Evolutionary conservation across 2,797 vertebrate genomes (phyloP).

Genomic region (Paguma larvata): DNA sequence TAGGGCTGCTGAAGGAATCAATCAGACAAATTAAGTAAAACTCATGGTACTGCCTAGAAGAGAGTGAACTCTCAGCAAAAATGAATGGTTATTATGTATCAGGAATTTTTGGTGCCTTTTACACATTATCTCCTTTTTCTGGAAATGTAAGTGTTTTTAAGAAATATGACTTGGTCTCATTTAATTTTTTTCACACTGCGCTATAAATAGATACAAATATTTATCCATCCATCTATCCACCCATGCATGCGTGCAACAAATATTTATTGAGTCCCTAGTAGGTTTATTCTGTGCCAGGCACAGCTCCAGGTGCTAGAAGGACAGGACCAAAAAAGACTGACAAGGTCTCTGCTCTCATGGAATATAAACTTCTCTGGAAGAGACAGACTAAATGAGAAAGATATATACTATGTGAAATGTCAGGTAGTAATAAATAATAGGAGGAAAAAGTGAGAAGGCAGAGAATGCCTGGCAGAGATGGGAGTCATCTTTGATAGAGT

Average conservation of each 20-base stretch:
- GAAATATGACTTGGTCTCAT: not conserved
- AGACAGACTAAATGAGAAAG: conserved; percentile 3
- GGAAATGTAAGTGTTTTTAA: not conserved
- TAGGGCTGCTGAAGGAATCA: not conserved
- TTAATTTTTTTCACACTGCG: conserved; percentile 36
- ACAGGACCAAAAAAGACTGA: not conserved
- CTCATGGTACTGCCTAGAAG: not conserved
- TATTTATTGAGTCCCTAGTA: not conserved
- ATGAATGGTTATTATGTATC: not conserved
- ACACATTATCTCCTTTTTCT: not conserved
- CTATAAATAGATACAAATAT: not conserved
- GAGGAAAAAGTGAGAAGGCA: not conserved
- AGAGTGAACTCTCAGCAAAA: conserved; percentile 30
- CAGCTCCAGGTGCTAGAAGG: not conserved
- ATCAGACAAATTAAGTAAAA: conserved; percentile 30
- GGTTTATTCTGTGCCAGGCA: not conserved
- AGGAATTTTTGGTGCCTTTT: not conserved
- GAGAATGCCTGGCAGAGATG: not conserved
- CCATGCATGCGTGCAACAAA: not conserved
- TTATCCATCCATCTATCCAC: not conserved
- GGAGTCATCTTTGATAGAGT: not conserved
- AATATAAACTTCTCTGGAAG: not conserved
- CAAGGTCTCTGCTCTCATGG: not conserved
- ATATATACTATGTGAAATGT: not conserved
- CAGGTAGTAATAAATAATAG: not conserved